Evolutionary conservation across 2,888 invertebrate genomes (phyloP), one percentile per base, ranked within the genome.

Genomic region (Dynastes hyllus): DNA sequence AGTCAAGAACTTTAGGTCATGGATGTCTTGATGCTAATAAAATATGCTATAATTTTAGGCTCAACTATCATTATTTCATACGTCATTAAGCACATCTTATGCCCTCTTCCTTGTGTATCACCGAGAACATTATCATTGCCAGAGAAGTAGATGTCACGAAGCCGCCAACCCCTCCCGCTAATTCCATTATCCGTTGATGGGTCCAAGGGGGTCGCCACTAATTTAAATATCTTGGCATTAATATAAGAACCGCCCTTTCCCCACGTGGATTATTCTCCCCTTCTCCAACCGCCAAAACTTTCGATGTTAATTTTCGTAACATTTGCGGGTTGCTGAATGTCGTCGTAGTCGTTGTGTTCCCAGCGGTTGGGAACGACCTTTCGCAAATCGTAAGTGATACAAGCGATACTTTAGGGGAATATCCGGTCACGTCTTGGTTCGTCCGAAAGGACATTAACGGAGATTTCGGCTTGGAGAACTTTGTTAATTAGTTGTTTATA

Each of bases 401-500:
- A 88, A 88, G 88, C 86, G 87, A 87, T 87, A 85, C 88, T 84
- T 86, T 45, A 80, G 80, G 88, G 87, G 88, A 88, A 84, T 86
- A 82, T 81, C 84, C 81, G 87, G 82, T 82, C 82, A 82, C 82
- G 82, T 82, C 80, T 80, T 85, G 80, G 83, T 83, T 85, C 86
- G 85, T 85, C 84, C 82, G 81, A 84, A 84, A 83, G 45, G 84
- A 84, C 85, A 85, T 86, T 87, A 87, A 82, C 84, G 82, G 83
- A 85, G 85, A 84, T 84, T 83, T 81, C 79, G 78, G 79, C 80
- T 80, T 8, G 61, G 83, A 83, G 82, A 85, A 87, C 86, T 86
- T 86, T 83, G 84, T 85, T 87, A 88, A 88, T 87, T 87, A 87
- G 85, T 84, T 86, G 85, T 84, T 86, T 85, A 86, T 85, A 83